Evolutionary conservation across 2,888 invertebrate species (phyloP), one percentile per base, ranked within the genome.

Genomic region (Acrobasis repandana): DNA sequence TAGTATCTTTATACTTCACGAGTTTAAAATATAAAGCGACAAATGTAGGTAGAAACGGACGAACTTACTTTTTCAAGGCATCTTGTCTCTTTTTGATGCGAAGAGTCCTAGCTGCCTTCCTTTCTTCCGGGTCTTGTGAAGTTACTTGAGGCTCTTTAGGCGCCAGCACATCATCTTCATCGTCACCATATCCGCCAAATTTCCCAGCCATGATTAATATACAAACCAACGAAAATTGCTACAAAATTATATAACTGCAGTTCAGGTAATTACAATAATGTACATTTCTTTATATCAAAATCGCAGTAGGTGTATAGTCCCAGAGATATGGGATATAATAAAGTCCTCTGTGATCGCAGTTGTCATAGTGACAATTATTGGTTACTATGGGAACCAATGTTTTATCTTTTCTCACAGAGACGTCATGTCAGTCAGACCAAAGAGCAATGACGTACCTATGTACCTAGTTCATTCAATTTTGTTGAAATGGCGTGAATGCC

Each of bases 31-130:
- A 8, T 28, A 28, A 28, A 0, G 2, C n/a, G n/a, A 2, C 28
- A 28, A 8, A 28, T 28, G 28, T 28, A 8, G 4, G 28, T 28
- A 5, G 28, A 28, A 28, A 28, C 28, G 8, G 6, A 28, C 2
- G 0, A 28, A 28, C 65, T 68, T 83, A 93, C 93, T 91, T 94
- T 80, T 93, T 93, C 28, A 93, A 74, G n/a, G 93, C 94, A 62
- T 94, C 94, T 65, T 93, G 85, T 65, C 95, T 89, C 62, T 93
- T 93, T 79, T 95, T 93, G 74, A 96, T 96, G 54, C 96, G 92
- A 57, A 95, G 79, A 63, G 93, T 88, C 62, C 96, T 92, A 0
- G 95, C 96, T 49, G 94, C 90, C 83, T 96, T 96, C 70, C 96
- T 86, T 80, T 96, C 96, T 56, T 93, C 92, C 9, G 95, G 93